Percentiles rank a stretch among this genome's conserved stretches.
These are phyloP conservation scores for Cygnus olor DNA, from an alignment of 2,797 vertebrate species.

Conservation along the genomic window DNA sequence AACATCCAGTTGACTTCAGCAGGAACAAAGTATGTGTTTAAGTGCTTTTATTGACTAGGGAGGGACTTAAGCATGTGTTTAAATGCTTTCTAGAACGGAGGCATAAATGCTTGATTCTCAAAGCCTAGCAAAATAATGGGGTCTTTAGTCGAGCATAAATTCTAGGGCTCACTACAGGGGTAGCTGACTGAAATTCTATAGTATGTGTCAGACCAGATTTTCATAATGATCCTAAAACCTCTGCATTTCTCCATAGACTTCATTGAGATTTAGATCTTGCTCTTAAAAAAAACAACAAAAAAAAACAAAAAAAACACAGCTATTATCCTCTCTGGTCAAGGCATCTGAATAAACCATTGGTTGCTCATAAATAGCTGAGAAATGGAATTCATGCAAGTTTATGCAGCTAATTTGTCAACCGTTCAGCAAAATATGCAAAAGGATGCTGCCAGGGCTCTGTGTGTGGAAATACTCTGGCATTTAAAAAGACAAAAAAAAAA, in stretches of 20 bases:
- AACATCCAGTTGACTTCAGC: conserved; percentile 43
- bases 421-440: conserved; percentile 46
- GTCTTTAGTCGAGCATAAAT: neutral
- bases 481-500: neutral
- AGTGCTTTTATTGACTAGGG: conserved; percentile 63
- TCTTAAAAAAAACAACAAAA: neutral
- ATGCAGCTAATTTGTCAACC: conserved; percentile 42
- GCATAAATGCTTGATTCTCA: conserved; percentile 31
- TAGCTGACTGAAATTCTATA: neutral
- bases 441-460: neutral
- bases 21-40: conserved; percentile 55
- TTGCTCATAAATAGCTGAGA: conserved; percentile 16
- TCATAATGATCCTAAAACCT: neutral
- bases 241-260: neutral
- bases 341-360: conserved; percentile 47
- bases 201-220: neutral
- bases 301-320: neutral
- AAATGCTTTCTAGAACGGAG: conserved; percentile 46
- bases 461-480: conserved; percentile 4
- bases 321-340: neutral
- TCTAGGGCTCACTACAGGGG: neutral
- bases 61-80: conserved; percentile 48
- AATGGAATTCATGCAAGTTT: conserved; percentile 16
- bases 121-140: neutral
- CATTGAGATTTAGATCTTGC: neutral